These are phyloP conservation scores for Thymallus thymallus DNA, from an alignment of 2,113 vertebrate species.

Conservation along the genomic window DNA sequence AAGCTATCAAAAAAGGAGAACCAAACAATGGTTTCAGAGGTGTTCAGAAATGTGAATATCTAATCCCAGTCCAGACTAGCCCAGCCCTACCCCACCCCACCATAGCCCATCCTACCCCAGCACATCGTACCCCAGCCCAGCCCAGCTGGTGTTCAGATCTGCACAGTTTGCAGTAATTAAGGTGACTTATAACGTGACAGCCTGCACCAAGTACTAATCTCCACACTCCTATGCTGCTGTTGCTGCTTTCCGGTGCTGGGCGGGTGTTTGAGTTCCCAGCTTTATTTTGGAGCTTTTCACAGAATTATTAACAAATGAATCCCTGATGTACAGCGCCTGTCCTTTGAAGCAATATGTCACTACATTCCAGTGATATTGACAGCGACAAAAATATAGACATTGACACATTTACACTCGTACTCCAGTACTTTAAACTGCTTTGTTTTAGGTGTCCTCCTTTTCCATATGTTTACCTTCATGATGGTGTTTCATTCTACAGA, in stretches of 20 bases:
- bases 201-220: constrained; percentile 2
- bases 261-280: constrained; percentile 25
- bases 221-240: background rate
- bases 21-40: constrained; percentile 10
- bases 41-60: background rate
- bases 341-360: constrained; percentile 31
- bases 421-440: background rate
- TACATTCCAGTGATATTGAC: constrained; percentile 35
- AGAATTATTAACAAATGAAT: constrained; percentile 48
- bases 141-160: background rate
- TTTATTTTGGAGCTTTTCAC: constrained; percentile 43
- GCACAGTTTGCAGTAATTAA: background rate
- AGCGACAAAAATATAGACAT: constrained; percentile 3
- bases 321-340: constrained; percentile 6
- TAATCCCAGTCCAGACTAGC: background rate
- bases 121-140: background rate
- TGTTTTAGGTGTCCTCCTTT: background rate
- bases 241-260: background rate
- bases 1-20: constrained; percentile 64
- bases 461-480: background rate
- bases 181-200: constrained; percentile 4
- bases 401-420: too few relatives aligned
- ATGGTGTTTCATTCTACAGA: constrained; percentile 7
- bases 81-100: background rate
- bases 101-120: background rate